Evolutionary conservation across 2,113 vertebrate species (phyloP).

Genomic region (Peucedramus taeniatus): DNA sequence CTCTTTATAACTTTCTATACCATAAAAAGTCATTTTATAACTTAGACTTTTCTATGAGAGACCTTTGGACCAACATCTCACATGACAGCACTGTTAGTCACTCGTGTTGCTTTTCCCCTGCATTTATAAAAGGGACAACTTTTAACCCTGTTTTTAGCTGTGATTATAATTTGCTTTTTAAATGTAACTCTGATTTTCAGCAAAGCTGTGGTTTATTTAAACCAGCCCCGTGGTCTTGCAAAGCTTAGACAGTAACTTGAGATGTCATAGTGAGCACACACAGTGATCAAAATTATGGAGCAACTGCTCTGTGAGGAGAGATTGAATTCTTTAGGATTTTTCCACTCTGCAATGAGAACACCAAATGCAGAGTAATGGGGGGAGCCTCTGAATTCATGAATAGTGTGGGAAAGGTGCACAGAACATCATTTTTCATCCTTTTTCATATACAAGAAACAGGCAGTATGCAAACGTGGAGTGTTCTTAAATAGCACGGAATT

Average conservation of each 20-base stretch:
- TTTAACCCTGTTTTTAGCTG: background rate
- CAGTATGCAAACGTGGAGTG: background rate
- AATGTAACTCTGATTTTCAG: background rate
- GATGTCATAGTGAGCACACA: background rate
- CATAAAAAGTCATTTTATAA: background rate
- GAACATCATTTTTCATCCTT: background rate
- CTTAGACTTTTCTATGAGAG: background rate
- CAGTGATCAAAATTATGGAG: background rate
- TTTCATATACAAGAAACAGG: background rate
- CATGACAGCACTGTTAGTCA: background rate
- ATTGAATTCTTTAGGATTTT: background rate
- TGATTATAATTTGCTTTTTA: background rate
- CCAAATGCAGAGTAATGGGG: background rate
- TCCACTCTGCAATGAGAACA: background rate
- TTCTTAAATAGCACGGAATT: background rate
- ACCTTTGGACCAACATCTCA: background rate
- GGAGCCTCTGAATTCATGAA: background rate
- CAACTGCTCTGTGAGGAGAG: constrained; percentile 44
- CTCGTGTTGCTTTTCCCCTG: background rate
- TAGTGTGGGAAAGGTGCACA: background rate
- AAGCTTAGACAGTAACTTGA: constrained; percentile 8
- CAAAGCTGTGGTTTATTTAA: background rate
- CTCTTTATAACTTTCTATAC: background rate
- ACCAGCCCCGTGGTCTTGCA: background rate
- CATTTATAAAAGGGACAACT: background rate